Base-by-base conservation (phyloP, 2,888 invertebrate species). In the Clivina fossor region DNA sequence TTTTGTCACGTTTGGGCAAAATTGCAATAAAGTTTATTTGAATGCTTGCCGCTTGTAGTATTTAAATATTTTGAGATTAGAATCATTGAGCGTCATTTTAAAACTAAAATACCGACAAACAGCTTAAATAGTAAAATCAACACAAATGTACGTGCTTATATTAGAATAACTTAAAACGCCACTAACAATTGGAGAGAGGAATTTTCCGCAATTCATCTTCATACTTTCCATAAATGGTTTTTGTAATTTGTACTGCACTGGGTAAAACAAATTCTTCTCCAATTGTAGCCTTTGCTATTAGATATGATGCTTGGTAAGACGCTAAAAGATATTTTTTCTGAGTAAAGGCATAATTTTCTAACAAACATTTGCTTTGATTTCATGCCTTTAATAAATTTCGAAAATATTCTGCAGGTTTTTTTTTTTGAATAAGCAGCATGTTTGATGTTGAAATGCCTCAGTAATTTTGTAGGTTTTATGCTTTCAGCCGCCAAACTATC, bases 211-310 rank as follows among this genome's bases (percentile, higher is more conserved):
- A 18, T 9, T 56, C 41, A 22, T 32, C 41, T 8, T 11, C 41
- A 33, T 49, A 40, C 13, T 49, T 24, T 22, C 57, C 51, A 41
- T 35, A 30, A 4, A 57, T 22, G 9, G 32, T 44, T 35, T 32
- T 16, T 32, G 24, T 19, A 28, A 57, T 57, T 32, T 35, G 22
- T 13, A 44, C 30, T 26, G 57, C 51, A 13, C 35, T 19, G 16
- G 57, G 57, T 51, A 51, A 38, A 13, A 57, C 9, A 30, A 56
- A 35, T 16, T 38, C 15, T 46, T 56, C 56, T 30, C 41, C 50
- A 50, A 49, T 56, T 4, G 49, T 56, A 41, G 7, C 50, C 55
- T 22, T 48, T 43, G 58, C 49, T 19, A 57, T 57, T 32, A 7
- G 4, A 4, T 7, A 9, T 9, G 4, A 7, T 7, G 9, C 4